Percentiles rank a stretch among this genome's conserved stretches.
These are phyloP conservation scores for Ganaspis brasiliensis DNA, from an alignment of 2,888 invertebrate species.

Conservation along the genomic window DNA sequence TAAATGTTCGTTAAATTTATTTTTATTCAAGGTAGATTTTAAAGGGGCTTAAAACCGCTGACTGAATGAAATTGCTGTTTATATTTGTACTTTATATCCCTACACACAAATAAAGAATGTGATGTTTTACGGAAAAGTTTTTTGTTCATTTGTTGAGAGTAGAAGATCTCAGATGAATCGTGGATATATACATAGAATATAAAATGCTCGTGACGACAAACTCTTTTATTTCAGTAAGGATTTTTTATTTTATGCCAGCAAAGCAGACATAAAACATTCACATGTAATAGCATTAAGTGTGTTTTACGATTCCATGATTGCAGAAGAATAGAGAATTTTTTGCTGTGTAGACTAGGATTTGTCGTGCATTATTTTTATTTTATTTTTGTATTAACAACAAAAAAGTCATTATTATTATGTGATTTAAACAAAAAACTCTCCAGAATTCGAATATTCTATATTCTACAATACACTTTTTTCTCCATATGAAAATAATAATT, in stretches of 20 bases:
- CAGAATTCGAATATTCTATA: too few species aligned
- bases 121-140: neutral
- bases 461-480: too few species aligned
- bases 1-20: too few species aligned
- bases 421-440: too few species aligned
- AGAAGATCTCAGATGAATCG: constrained; percentile 3
- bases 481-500: too few species aligned
- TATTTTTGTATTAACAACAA: too few species aligned
- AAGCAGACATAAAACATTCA: constrained; percentile 3
- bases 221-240: neutral
- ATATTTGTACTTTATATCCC: too few species aligned
- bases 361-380: too few species aligned
- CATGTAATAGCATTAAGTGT: neutral
- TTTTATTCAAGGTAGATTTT: too few species aligned
- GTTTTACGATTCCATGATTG: neutral
- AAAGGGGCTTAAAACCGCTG: too few species aligned
- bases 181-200: constrained; percentile 30
- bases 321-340: constrained; percentile 2
- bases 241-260: neutral
- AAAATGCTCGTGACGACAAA: constrained; percentile 26
- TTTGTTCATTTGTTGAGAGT: neutral
- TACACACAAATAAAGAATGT: neutral
- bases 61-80: too few species aligned
- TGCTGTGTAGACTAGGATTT: neutral
- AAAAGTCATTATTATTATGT: too few species aligned